These are phyloP conservation scores for Hephaestus fuliginosus DNA, from an alignment of 2,797 vertebrate genomes.

Conservation along the genomic window DNA sequence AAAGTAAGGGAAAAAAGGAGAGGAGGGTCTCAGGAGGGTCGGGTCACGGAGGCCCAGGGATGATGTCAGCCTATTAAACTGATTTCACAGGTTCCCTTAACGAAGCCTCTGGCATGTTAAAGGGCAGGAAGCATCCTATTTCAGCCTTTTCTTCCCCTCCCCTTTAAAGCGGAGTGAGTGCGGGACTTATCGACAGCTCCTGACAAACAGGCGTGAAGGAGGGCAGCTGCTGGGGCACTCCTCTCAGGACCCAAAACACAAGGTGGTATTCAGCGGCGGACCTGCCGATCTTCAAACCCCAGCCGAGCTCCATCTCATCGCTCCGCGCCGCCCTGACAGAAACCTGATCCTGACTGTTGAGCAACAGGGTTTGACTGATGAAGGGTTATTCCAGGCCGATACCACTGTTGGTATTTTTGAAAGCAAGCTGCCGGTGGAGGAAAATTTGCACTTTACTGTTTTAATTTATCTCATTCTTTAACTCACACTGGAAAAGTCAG, in stretches of 20 bases:
- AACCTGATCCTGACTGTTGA: constrained; percentile 69
- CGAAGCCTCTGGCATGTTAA: constrained; percentile 87
- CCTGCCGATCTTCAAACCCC: constrained; percentile 69
- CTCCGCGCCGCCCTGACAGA: constrained; percentile 30
- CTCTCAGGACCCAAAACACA: constrained; percentile 84
- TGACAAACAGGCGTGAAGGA: constrained; percentile 86
- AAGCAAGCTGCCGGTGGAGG: constrained; percentile 5
- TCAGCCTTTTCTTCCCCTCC: constrained; percentile 76
- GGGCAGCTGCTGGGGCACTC: constrained; percentile 83
- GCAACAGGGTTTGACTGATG: constrained; percentile 28
- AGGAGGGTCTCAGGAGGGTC: constrained; percentile 75
- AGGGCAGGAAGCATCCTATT: constrained; percentile 88
- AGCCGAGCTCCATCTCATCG: constrained; percentile 41
- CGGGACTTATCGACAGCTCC: constrained; percentile 84
- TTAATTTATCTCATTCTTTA: background rate
- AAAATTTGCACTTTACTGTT: constrained; percentile 2
- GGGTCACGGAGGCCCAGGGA: constrained; percentile 84
- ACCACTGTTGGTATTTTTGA: constrained; percentile 27
- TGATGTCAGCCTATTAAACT: constrained; percentile 88
- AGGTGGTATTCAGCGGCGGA: constrained; percentile 77
- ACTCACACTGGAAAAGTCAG: background rate
- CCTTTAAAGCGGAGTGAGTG: constrained; percentile 71
- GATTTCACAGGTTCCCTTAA: constrained; percentile 89
- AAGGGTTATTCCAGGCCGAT: constrained; percentile 29
- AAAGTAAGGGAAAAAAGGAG: constrained; percentile 43